Conservation (phyloP, 2,888 invertebrate species). For the Aphidoletes aphidimyza region DNA sequence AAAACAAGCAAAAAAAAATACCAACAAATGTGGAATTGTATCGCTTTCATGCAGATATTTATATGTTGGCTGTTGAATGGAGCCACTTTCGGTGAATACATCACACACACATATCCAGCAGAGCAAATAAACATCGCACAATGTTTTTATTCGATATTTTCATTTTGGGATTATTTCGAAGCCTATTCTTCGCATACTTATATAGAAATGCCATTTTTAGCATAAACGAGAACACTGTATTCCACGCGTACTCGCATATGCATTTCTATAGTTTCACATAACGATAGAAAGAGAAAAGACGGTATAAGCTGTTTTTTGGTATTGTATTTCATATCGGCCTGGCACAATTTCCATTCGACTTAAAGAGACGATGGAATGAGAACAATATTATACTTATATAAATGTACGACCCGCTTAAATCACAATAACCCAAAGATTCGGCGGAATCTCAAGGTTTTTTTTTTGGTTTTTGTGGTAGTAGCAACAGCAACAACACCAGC, state of each 20-base stretch:
- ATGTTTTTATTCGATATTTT: conserved; percentile 41
- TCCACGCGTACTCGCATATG: no score
- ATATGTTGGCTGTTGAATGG: not conserved
- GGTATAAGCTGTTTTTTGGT: not conserved
- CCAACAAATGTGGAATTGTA: not conserved
- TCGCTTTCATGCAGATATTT: not conserved
- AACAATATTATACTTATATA: not conserved
- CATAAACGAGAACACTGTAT: not conserved
- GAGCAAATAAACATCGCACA: not conserved
- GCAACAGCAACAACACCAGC: no score
- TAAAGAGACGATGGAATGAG: not conserved
- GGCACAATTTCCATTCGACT: not conserved
- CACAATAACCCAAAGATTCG: not conserved
- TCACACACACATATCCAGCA: not conserved
- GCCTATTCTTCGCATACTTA: not conserved
- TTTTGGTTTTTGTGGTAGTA: no score
- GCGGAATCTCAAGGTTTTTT: not conserved
- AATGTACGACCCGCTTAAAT: conserved; percentile 20
- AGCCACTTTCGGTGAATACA: not conserved
- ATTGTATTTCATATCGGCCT: conserved; percentile 18
- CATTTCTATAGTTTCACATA: conserved; percentile 36
- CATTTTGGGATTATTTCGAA: conserved; percentile 6
- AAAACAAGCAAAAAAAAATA: not conserved
- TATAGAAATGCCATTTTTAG: not conserved
- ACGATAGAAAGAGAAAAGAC: not conserved